phyloP scores from a whole-genome alignment of 2,113 vertebrate genomes.

The Pollachius pollachius region DNA sequence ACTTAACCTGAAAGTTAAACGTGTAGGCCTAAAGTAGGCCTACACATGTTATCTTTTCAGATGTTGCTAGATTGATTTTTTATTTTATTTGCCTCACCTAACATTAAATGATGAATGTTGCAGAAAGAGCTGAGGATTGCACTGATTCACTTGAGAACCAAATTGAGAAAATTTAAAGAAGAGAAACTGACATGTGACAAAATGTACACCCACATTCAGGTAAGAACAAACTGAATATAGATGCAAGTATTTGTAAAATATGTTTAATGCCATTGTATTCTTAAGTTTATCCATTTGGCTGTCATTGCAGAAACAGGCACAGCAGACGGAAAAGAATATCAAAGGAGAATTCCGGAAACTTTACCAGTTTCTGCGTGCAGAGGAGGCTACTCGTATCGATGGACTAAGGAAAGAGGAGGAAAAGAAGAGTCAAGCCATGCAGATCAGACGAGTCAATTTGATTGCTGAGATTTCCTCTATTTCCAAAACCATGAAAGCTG shows the following conservation, averaged over 20 bases:
- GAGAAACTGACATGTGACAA: not conserved
- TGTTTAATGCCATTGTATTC: too few species aligned
- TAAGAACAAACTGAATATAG: conserved; percentile 1
- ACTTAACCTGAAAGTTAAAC: too few species aligned
- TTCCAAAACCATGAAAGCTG: conserved; percentile 4
- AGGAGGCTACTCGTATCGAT: conserved; percentile 35
- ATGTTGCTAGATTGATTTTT: not conserved
- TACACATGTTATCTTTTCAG: not conserved
- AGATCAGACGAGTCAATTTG: conserved; percentile 5
- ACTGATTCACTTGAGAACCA: conserved; percentile 16
- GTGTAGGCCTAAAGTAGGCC: too few species aligned
- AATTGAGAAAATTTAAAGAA: not conserved
- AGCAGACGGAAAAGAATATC: conserved; percentile 36
- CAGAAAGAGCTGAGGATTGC: conserved; percentile 17
- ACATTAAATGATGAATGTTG: not conserved
- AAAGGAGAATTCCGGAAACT: conserved; percentile 24
- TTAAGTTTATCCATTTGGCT: too few species aligned
- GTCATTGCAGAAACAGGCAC: conserved; percentile 39
- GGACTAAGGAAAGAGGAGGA: conserved; percentile 21
- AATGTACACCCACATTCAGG: conserved; percentile 25
- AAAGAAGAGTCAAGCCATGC: conserved; percentile 13
- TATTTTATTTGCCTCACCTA: too few species aligned
- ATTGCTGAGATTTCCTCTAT: conserved; percentile 22
- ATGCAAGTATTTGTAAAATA: too few species aligned
- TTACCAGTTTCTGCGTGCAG: conserved; percentile 35